Evolutionary conservation across 1,140 invertebrate genomes (phyloP).

Genomic region (Orchesella cincta): DNA sequence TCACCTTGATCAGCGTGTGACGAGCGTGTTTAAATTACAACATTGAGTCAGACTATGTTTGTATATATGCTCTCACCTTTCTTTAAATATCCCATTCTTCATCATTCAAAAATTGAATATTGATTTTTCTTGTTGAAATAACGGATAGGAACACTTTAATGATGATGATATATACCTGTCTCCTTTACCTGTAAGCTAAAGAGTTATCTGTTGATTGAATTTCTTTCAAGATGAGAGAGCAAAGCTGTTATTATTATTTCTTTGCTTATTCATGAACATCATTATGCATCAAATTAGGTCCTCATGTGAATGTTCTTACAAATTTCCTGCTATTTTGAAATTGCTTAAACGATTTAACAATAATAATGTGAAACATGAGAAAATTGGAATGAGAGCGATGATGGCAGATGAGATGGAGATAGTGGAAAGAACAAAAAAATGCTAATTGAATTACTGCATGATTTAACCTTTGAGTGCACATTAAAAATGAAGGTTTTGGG

Average conservation of each 20-base stretch:
- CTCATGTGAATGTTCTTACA: too few species aligned
- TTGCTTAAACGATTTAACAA: too few species aligned
- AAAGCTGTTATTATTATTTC: neutral
- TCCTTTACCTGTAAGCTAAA: too few species aligned
- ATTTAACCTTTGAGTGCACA: neutral
- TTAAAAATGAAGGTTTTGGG: neutral
- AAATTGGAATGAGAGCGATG: conserved; percentile 5
- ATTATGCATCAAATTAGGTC: conserved; percentile 9
- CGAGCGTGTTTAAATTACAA: conserved; percentile 20
- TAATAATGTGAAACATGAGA: neutral
- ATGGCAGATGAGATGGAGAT: too few species aligned
- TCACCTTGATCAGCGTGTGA: conserved; percentile 26
- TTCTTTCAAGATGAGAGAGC: too few species aligned
- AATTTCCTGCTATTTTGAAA: too few species aligned
- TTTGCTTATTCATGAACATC: conserved; percentile 3
- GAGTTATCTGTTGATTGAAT: too few species aligned
- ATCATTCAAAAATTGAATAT: neutral
- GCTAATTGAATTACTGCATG: conserved; percentile 25
- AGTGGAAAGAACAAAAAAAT: too few species aligned
- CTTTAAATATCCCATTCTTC: neutral
- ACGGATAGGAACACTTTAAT: too few species aligned
- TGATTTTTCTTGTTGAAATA: conserved; percentile 7
- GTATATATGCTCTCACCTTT: neutral
- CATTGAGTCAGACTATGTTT: neutral
- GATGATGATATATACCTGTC: too few species aligned